Evolutionary conservation across 2,888 invertebrate species (phyloP).

Genomic region (Drosophila pegasa): DNA sequence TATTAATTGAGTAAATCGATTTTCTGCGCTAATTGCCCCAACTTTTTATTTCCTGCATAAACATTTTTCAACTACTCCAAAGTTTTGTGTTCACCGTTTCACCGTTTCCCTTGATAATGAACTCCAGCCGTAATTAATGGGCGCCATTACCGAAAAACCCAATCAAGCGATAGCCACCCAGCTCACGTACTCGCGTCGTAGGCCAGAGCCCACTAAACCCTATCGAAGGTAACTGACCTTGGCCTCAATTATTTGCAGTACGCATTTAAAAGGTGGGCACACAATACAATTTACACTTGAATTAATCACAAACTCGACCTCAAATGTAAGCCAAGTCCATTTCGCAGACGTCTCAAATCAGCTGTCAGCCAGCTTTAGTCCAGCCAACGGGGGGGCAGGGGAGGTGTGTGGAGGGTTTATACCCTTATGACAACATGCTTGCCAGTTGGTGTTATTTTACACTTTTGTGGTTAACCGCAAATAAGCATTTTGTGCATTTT

Average conservation of each 20-base stretch:
- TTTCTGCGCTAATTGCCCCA: slow-evolving; percentile 15
- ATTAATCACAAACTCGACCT: slow-evolving; percentile 49
- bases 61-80: slow-evolving; percentile 11
- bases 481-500: slow-evolving; percentile 76
- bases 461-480: slow-evolving; percentile 75
- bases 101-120: slow-evolving; percentile 36
- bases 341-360: slow-evolving; percentile 45
- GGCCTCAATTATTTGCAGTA: slow-evolving; percentile 42
- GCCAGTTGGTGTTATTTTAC: slow-evolving; percentile 63
- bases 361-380: slow-evolving; percentile 39
- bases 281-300: slow-evolving; percentile 64
- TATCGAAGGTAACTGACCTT: slow-evolving; percentile 35
- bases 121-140: slow-evolving; percentile 31
- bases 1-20: slow-evolving; percentile 16
- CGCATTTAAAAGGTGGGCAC: slow-evolving; percentile 12
- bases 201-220: neutral
- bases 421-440: slow-evolving; percentile 27
- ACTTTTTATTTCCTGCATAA: slow-evolving; percentile 9
- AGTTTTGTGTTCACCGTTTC: neutral
- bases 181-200: slow-evolving; percentile 14
- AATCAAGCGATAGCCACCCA: slow-evolving; percentile 35
- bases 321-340: slow-evolving; percentile 48
- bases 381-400: neutral
- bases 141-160: slow-evolving; percentile 23
- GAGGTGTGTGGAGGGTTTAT: neutral